A percentile compares a stretch with the other conserved stretches of the same genome.
Conservation (phyloP, 2,113 vertebrate genomes). For the Theropithecus gelada region DNA sequence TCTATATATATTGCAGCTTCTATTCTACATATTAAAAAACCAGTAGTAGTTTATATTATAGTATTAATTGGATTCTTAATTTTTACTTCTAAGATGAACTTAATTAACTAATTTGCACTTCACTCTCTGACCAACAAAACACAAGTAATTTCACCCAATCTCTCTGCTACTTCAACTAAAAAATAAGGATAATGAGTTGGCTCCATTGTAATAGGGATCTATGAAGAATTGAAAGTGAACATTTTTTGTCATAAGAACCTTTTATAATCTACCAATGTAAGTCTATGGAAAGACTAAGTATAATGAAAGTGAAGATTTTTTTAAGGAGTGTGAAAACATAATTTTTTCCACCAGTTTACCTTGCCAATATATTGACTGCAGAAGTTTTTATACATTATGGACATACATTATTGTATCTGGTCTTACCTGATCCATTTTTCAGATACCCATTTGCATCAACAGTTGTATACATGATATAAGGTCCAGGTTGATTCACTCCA, state of each 20-base stretch:
- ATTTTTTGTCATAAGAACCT: background rate
- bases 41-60: background rate
- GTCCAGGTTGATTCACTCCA: slow-evolving; percentile 98
- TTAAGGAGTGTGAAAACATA: background rate
- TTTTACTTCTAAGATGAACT: background rate
- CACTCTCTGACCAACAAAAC: background rate
- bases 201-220: background rate
- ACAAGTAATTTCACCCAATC: background rate
- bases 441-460: slow-evolving; percentile 95
- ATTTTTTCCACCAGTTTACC: background rate
- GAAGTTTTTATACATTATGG: background rate
- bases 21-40: background rate
- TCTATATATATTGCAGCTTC: background rate
- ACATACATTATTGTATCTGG: background rate
- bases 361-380: background rate
- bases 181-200: background rate
- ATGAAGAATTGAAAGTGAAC: background rate
- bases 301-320: slow-evolving; percentile 14
- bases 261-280: background rate
- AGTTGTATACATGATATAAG: slow-evolving; percentile 98
- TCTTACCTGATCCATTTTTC: slow-evolving; percentile 97
- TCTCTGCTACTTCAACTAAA: background rate
- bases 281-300: background rate
- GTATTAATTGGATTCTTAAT: background rate
- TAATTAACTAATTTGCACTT: slow-evolving; percentile 20